A percentile compares a stretch with the other conserved stretches of the same genome.
These are phyloP conservation scores for Xyrauchen texanus DNA, from an alignment of 2,113 vertebrate genomes.

Conservation along the genomic window DNA sequence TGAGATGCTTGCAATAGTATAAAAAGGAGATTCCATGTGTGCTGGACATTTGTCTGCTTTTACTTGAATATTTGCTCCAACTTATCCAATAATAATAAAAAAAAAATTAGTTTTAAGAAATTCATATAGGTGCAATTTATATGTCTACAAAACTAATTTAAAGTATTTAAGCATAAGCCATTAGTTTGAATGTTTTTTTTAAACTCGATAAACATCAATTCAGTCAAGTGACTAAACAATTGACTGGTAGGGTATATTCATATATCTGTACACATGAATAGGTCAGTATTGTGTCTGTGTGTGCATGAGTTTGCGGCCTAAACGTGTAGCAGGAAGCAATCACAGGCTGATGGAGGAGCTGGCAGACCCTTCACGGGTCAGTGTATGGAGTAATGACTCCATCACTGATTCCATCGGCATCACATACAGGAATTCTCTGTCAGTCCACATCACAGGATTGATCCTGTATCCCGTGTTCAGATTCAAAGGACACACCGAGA, in stretches of 20 bases:
- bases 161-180: too few species aligned
- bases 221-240: background rate
- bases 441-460: constrained; percentile 61
- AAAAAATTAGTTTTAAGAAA: too few species aligned
- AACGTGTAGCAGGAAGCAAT: constrained; percentile 62
- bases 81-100: too few species aligned
- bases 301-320: constrained; percentile 24
- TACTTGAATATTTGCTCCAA: too few species aligned
- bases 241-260: background rate
- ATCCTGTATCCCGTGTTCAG: constrained; percentile 51
- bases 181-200: too few species aligned
- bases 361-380: constrained; percentile 63
- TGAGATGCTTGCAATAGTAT: too few species aligned
- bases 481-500: constrained; percentile 48
- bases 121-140: too few species aligned
- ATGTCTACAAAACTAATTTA: too few species aligned
- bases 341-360: constrained; percentile 55
- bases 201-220: too few species aligned
- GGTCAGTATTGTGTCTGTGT: constrained; percentile 45
- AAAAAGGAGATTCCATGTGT: too few species aligned
- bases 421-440: constrained; percentile 64
- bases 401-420: constrained; percentile 59
- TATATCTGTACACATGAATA: constrained; percentile 11
- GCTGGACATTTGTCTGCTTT: too few species aligned
- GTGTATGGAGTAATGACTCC: constrained; percentile 60